Percentiles rank a stretch among this genome's conserved stretches.
phyloP scores from a whole-genome alignment of 2,888 invertebrate species.

The Autographa pulchrina region DNA sequence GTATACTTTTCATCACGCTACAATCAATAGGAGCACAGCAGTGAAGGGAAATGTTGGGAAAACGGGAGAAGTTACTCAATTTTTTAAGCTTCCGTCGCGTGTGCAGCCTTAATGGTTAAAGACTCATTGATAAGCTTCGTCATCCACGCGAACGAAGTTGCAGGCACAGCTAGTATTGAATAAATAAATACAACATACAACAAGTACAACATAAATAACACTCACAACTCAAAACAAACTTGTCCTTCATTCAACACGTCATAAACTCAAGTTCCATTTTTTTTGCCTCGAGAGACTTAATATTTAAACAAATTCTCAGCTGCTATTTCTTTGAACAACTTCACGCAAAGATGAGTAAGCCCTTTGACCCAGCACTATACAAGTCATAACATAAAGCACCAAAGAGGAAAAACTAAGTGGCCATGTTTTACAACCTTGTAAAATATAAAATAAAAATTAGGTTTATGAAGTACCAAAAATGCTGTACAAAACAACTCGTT shows the following conservation, averaged over 20 bases:
- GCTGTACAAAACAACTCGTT: slow-evolving; percentile 19
- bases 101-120: too few relatives aligned
- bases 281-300: not conserved
- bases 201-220: slow-evolving; percentile 17
- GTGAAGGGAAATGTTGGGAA: too few relatives aligned
- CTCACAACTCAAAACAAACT: slow-evolving; percentile 20
- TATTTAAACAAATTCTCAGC: not conserved
- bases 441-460: slow-evolving; percentile 20
- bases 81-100: too few relatives aligned
- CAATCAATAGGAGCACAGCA: too few relatives aligned
- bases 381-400: not conserved
- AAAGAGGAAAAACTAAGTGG: slow-evolving; percentile 9
- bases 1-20: too few relatives aligned
- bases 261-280: not conserved
- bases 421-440: not conserved
- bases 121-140: too few relatives aligned
- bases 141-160: too few relatives aligned
- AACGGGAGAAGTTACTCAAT: too few relatives aligned
- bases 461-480: slow-evolving; percentile 19
- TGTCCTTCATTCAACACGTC: slow-evolving; percentile 13
- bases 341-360: not conserved
- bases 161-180: too few relatives aligned
- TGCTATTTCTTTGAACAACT: slow-evolving; percentile 9
- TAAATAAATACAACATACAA: too few relatives aligned
- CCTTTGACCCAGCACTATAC: not conserved